Evolutionary conservation across 1,140 invertebrate species (phyloP), one percentile per base, ranked within the genome.

Genomic region (Homalodisca vitripennis): DNA sequence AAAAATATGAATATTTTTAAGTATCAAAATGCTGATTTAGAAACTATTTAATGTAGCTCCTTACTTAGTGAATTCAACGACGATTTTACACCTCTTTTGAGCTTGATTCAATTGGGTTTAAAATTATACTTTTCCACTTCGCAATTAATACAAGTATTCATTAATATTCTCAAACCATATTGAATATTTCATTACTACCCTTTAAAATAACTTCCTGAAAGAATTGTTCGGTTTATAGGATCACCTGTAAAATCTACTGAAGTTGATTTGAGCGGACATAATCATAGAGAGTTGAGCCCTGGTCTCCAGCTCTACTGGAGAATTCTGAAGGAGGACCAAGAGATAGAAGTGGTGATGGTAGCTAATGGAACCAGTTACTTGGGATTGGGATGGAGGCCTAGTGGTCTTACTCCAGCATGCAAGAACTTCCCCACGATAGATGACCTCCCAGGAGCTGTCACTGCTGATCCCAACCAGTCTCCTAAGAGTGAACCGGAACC

Each of bases 341-440:
- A 97, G 81, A 81, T 97, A 3, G 94, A 97, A 80, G 83, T 95
- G 20, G 85, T 95, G 0, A 84, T 95, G 74, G 85, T 91, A 26
- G 91, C 91, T 3, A 94, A 95, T 74, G 87, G 91, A 0, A 91
- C 89, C 0, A 91, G 90, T 14, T 97, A 94, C 83, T 88, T 90
- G n/a, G 94, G 88, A 70, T 48, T 95, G 12, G 93, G 93, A 12
- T 94, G 92, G 92, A 80, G 92, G 72, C 93, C 94, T 0, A 83
- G 81, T 34, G 84, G 82, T 14, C 75, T 92, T 34, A 92, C 87
- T 2, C 84, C 89, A 20, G 82, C 84, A 14, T 95, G 92, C 75
- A 89, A 88, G 75, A 88, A 91, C 68, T 92, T 92, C 76, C 92
- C 92, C 55, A 86, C 87, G 30, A 26, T 77, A 26, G 71, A 66